Conservation (phyloP, 2,113 vertebrate species). For the Tetrao urogallus region DNA sequence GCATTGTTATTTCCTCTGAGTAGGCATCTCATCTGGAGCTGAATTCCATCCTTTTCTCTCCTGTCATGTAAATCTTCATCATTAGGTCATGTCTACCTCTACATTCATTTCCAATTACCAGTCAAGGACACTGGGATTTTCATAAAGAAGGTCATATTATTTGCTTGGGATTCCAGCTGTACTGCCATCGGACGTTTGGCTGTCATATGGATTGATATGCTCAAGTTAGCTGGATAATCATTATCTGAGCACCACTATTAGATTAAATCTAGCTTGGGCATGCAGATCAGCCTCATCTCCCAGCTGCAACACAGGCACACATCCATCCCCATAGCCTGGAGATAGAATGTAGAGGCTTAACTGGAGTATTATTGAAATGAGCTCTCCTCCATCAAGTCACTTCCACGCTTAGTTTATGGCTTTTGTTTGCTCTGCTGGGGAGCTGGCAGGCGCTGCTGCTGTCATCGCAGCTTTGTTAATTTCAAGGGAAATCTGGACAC, state of each 20-base stretch:
- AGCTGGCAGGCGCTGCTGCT: neutral
- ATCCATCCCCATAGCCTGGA: neutral
- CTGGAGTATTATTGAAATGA: neutral
- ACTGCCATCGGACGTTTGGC: rapidly evolving
- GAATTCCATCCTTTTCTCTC: neutral
- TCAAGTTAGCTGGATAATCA: neutral
- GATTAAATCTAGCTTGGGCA: neutral
- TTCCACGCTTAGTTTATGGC: neutral
- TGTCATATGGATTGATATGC: neutral
- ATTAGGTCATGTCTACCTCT: neutral
- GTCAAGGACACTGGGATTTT: neutral
- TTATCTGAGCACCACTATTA: neutral
- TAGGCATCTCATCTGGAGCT: neutral
- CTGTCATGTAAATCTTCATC: neutral
- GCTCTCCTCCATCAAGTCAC: neutral
- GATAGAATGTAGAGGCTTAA: neutral
- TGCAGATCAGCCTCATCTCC: neutral
- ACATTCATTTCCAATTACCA: neutral
- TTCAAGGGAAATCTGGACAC: neutral
- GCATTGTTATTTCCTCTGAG: neutral
- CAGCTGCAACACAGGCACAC: neutral
- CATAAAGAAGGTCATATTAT: neutral
- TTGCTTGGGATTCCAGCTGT: neutral
- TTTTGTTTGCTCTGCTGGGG: neutral
- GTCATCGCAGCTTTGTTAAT: neutral